phyloP scores from a whole-genome alignment of 2,797 vertebrate species.

The Danio choprae region DNA sequence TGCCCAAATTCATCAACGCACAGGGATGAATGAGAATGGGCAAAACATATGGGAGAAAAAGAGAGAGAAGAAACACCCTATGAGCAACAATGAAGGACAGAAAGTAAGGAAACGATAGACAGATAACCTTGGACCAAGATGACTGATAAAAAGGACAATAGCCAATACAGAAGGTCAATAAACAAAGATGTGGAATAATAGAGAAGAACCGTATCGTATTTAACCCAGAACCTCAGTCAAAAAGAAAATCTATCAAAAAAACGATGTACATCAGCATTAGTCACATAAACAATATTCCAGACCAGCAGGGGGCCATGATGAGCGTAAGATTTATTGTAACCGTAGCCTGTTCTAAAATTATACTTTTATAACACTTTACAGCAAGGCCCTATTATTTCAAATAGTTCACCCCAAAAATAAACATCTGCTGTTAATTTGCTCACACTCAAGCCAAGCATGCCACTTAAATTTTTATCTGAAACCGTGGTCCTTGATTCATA shows the following conservation, averaged over 20 bases:
- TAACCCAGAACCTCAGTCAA: too few species aligned
- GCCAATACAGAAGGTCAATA: conserved; percentile 22
- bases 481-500: too few species aligned
- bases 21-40: conserved; percentile 10
- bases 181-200: conserved; percentile 5
- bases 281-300: background rate
- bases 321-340: background rate
- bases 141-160: conserved; percentile 12
- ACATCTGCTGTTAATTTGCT: too few species aligned
- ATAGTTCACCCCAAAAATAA: background rate
- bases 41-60: conserved; percentile 44
- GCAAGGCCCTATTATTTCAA: background rate
- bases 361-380: background rate
- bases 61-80: conserved; percentile 27
- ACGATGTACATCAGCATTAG: too few species aligned
- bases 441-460: too few species aligned
- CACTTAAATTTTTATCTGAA: too few species aligned
- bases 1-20: background rate
- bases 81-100: conserved; percentile 1
- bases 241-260: too few species aligned
- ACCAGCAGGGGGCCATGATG: background rate
- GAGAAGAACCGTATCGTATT: background rate
- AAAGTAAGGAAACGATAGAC: conserved; percentile 27
- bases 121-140: conserved; percentile 12
- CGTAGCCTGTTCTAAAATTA: background rate